A percentile compares a stretch with the other conserved stretches of the same genome.
phyloP scores from a whole-genome alignment of 2,797 vertebrate species.

The Mus caroli region DNA sequence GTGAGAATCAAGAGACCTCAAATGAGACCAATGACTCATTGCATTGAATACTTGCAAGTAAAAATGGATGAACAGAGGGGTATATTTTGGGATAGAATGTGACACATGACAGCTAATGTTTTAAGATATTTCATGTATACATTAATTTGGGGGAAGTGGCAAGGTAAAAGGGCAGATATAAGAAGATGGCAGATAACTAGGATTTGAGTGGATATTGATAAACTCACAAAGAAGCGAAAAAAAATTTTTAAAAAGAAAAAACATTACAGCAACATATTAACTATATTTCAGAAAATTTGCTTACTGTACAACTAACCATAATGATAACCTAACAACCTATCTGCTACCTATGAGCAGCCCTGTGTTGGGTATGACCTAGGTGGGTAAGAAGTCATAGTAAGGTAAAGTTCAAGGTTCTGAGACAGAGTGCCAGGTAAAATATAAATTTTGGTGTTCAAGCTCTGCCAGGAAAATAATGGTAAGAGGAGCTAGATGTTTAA shows the following conservation, averaged over 20 bases:
- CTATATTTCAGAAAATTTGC: not conserved
- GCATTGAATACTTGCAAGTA: not conserved
- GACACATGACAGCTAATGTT: no score
- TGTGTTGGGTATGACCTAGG: rapidly evolving
- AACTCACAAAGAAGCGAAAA: not conserved
- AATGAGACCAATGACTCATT: not conserved
- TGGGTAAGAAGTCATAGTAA: not conserved
- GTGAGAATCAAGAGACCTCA: not conserved
- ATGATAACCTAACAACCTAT: not conserved
- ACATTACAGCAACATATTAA: not conserved
- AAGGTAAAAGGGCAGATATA: not conserved
- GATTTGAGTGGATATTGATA: not conserved
- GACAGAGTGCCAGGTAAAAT: not conserved
- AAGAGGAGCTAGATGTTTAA: not conserved
- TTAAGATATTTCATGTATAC: not conserved
- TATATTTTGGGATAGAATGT: not conserved
- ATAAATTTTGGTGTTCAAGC: not conserved
- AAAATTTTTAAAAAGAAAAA: no score
- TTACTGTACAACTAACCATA: not conserved
- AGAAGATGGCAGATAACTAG: not conserved
- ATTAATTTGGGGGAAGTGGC: not conserved
- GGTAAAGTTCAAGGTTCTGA: not conserved
- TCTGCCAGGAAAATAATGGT: not conserved
- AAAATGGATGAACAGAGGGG: not conserved
- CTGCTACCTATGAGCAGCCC: not conserved